phyloP scores from a whole-genome alignment of 2,797 vertebrate species.

The Eulemur mongoz region DNA sequence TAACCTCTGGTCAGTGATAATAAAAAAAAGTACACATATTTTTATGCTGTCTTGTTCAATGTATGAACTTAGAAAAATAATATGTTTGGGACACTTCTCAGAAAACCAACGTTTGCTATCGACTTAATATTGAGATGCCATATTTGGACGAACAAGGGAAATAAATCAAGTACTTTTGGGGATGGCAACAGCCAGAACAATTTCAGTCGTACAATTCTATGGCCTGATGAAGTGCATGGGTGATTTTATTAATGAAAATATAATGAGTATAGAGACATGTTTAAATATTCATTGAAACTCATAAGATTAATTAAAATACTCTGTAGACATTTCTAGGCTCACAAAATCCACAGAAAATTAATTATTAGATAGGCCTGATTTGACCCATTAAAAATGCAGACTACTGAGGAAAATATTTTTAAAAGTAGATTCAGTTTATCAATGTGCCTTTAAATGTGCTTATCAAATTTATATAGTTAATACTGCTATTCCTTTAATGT shows the following conservation, averaged over 20 bases:
- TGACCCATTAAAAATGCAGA: background rate
- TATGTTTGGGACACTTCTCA: background rate
- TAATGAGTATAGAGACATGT: background rate
- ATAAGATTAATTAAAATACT: constrained; percentile 39
- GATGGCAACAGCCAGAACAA: background rate
- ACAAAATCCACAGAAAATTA: background rate
- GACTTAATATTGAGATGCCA: background rate
- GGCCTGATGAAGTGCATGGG: background rate
- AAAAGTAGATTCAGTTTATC: background rate
- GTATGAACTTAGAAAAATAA: background rate
- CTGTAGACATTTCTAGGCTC: background rate
- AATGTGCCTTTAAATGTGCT: background rate
- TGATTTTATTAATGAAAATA: constrained; percentile 37
- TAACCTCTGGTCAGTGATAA: background rate
- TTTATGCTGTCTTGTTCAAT: background rate
- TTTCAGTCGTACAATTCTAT: background rate
- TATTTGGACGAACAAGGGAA: background rate
- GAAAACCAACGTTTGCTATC: background rate
- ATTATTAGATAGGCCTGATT: background rate
- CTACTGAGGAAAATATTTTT: background rate
- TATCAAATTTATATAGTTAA: background rate
- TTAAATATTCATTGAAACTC: constrained; percentile 13
- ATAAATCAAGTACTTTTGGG: background rate
- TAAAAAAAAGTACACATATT: background rate
- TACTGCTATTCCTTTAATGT: background rate